A percentile compares a stretch with the other conserved stretches of the same genome.
Evolutionary conservation across 2,888 invertebrate species (phyloP).

Genomic region (Sinopyrophorus schimmeli): DNA sequence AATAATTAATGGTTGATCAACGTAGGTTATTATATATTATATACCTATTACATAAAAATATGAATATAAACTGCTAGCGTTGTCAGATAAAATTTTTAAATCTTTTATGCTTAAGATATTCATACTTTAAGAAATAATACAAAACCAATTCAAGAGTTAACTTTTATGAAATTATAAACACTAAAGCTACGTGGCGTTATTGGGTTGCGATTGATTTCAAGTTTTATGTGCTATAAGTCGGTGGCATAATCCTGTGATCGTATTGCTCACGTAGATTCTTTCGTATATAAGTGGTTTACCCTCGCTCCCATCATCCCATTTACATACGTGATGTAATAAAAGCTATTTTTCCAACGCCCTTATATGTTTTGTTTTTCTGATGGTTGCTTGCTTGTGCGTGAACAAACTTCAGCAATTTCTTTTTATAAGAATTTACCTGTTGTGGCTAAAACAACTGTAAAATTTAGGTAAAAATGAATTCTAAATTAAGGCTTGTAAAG

Average conservation of each 20-base stretch:
- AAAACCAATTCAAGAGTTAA: too few relatives aligned
- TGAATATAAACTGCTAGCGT: too few relatives aligned
- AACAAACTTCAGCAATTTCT: slow-evolving; percentile 30
- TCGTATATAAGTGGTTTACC: slow-evolving; percentile 34
- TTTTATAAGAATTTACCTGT: too few relatives aligned
- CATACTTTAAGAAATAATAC: too few relatives aligned
- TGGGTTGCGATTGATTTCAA: slow-evolving; percentile 28
- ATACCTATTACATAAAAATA: too few relatives aligned
- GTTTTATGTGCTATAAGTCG: slow-evolving; percentile 20
- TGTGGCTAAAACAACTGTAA: too few relatives aligned
- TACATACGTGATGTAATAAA: slow-evolving; percentile 41
- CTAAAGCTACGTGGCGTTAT: slow-evolving; percentile 18
- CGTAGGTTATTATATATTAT: too few relatives aligned
- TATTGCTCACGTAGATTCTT: slow-evolving; percentile 30
- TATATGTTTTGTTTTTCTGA: slow-evolving; percentile 31
- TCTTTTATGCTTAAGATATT: too few relatives aligned
- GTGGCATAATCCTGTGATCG: slow-evolving; percentile 21
- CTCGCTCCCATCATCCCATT: slow-evolving; percentile 35
- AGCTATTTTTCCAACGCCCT: slow-evolving; percentile 31
- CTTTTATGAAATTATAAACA: slow-evolving; percentile 16
- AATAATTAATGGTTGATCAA: too few relatives aligned
- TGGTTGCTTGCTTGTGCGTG: slow-evolving; percentile 29
- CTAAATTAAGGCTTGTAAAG: too few relatives aligned
- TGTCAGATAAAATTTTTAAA: too few relatives aligned
- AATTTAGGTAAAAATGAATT: too few relatives aligned